A percentile compares a stretch with the other conserved stretches of the same genome.
phyloP scores from a whole-genome alignment of 2,797 vertebrate species.

The Sebastes diaconus region DNA sequence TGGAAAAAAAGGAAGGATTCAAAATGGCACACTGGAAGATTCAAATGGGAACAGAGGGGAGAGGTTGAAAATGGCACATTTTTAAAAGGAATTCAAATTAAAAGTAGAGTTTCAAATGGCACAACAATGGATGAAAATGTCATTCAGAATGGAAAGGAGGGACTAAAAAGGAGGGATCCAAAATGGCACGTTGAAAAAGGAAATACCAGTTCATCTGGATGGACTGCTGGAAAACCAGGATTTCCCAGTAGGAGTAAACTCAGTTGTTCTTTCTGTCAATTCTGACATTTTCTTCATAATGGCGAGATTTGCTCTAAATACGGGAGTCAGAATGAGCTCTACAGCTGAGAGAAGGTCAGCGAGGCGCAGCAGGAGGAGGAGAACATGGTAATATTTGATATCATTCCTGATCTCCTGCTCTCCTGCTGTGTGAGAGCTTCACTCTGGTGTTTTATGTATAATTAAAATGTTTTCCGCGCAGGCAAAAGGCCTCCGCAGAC shows the following conservation, averaged over 20 bases:
- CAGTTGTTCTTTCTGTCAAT: neutral
- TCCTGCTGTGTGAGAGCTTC: neutral
- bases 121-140: neutral
- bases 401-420: constrained; percentile 3
- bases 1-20: neutral
- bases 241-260: neutral
- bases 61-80: neutral
- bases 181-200: neutral
- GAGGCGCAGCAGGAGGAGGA: neutral
- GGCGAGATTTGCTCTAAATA: neutral
- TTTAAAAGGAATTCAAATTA: neutral
- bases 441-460: constrained; percentile 14
- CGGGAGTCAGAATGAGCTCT: neutral
- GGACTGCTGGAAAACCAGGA: neutral
- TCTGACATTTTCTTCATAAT: neutral
- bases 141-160: neutral
- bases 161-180: neutral
- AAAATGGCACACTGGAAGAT: neutral
- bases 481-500: constrained; percentile 1
- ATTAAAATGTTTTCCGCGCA: constrained; percentile 48
- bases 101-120: neutral
- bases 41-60: neutral
- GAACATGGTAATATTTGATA: neutral
- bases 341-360: neutral
- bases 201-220: neutral